Base-by-base conservation (phyloP, 2,797 vertebrate genomes). In the Acanthurus tractus region DNA sequence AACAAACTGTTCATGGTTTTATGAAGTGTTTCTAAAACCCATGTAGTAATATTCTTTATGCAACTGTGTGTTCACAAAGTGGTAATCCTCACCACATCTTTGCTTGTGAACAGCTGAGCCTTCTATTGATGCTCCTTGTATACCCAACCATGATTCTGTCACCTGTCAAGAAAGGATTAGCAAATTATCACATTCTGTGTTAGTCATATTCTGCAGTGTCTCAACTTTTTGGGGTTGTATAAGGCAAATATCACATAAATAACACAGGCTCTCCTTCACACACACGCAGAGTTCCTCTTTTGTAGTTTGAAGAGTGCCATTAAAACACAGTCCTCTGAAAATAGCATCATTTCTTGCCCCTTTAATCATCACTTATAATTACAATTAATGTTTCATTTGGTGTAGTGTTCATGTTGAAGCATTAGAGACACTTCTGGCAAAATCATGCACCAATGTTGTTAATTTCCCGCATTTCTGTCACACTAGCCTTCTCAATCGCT, bases 401-500 rank as follows among this genome's bases (percentile, higher is more conserved):
- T 46, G 45, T 23, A 23, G 15, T 70, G 64, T 75, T 82, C 61
- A 67, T 63, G 22, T 70, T 71, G 23, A 73, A 69, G 36, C 64
- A 18, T 62, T 67, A 58, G 44, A 70, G 29, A 63, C 36, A 65
- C 52, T 48, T 65, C 70, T 64, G 25, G 38, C 13, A 74, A 81
- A 86, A 80, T 64, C 67, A 66, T 64, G 56, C 75, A 76, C 52
- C 75, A 78, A 48, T 82, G 70, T 78, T 79, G 69, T 73, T 83
- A 74, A 75, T 84, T 83, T 82, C 57, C 78, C 5, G 25, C 82
- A 78, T 83, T 79, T 71, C 75, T 76, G 74, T 85, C 83, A 75
- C 66, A 75, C 78, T 67, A 74, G 83, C 79, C 82, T 66, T 76
- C 79, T 86, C 79, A 69, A 84, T 88, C 70, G 75, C 79, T 83